These are phyloP conservation scores for Dasypus novemcinctus DNA, from an alignment of 2,113 vertebrate genomes.

Conservation along the genomic window DNA sequence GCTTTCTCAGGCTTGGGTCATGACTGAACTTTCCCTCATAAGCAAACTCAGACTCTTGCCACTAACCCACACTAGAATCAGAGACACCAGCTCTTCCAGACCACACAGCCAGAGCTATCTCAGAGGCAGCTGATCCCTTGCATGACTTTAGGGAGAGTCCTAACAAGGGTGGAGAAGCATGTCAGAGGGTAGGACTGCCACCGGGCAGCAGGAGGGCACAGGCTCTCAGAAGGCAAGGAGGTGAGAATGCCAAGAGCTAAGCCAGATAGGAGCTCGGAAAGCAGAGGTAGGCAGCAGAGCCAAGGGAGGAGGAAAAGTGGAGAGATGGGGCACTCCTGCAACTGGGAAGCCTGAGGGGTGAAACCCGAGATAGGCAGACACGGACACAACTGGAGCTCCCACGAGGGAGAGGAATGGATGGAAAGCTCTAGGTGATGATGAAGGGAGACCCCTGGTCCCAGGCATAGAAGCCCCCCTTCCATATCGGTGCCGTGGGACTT, in stretches of 20 bases:
- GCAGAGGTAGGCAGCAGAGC: not conserved
- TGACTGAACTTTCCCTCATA: not conserved
- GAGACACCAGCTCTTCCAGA: not conserved
- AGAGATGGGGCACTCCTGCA: not conserved
- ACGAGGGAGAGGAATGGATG: not conserved
- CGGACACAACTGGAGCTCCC: too few relatives aligned
- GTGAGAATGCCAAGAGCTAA: not conserved
- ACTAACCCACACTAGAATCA: not conserved
- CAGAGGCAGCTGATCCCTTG: not conserved
- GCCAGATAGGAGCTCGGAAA: not conserved
- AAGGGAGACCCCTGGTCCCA: not conserved
- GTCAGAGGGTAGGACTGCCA: not conserved
- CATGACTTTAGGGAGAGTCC: not conserved
- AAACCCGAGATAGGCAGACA: too few relatives aligned
- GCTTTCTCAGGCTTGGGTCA: not conserved
- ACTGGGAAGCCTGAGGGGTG: not conserved
- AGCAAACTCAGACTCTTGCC: not conserved
- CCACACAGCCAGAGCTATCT: not conserved
- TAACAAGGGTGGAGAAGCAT: not conserved
- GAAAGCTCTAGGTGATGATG: not conserved
- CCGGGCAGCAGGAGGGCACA: not conserved
- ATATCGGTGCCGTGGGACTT: not conserved
- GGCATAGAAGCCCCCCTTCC: not conserved
- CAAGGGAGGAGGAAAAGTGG: not conserved
- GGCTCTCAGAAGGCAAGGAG: not conserved